Conservation (phyloP, 2,113 vertebrate species). For the Isurus oxyrinchus region DNA sequence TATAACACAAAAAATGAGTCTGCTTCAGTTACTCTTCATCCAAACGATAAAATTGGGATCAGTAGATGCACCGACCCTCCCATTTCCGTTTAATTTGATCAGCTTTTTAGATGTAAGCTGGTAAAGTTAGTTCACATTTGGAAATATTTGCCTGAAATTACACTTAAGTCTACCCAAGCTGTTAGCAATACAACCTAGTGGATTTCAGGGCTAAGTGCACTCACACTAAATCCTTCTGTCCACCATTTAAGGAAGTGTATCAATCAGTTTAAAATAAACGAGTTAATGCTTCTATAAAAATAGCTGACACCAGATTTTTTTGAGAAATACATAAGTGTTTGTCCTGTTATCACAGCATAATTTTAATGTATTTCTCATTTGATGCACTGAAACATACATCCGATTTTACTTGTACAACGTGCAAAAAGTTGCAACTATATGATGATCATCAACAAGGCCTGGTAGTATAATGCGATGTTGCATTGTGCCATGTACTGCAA, state of each 20-base stretch:
- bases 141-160: neutral
- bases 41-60: neutral
- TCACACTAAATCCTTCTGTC: neutral
- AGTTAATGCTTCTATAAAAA: neutral
- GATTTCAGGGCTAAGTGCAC: neutral
- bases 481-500: neutral
- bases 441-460: neutral
- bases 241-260: neutral
- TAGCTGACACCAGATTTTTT: neutral
- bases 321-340: neutral
- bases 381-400: neutral
- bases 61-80: neutral
- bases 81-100: neutral
- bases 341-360: neutral
- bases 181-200: too few relatives aligned
- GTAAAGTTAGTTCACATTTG: neutral
- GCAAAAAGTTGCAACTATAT: neutral
- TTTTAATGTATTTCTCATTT: neutral
- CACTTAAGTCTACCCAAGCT: neutral
- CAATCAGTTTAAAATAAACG: slow-evolving; percentile 17
- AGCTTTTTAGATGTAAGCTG: neutral
- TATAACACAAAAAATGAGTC: neutral
- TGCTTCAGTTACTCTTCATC: neutral
- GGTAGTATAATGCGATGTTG: neutral
- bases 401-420: neutral